A percentile compares a stretch with the other conserved stretches of the same genome.
phyloP scores from a whole-genome alignment of 1,140 invertebrate genomes.

The Drosophila simulans region DNA sequence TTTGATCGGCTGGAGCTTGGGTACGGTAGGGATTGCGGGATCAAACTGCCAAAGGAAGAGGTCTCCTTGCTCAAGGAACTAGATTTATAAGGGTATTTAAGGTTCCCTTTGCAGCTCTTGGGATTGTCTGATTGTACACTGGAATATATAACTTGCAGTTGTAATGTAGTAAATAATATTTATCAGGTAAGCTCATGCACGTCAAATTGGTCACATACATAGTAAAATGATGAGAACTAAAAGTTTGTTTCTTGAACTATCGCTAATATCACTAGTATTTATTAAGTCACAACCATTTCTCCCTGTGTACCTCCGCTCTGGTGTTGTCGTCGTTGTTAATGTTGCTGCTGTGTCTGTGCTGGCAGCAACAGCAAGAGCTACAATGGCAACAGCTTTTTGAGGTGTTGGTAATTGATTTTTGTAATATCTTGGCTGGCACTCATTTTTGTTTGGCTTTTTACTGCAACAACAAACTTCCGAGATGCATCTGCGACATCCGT shows the following conservation, averaged over 20 bases:
- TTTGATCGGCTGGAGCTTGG: constrained; percentile 8
- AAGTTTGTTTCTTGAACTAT: neutral
- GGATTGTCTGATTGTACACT: neutral
- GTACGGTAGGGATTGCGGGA: neutral
- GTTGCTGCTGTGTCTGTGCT: constrained; percentile 58
- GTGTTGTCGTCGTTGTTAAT: constrained; percentile 65
- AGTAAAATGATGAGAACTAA: too few species aligned
- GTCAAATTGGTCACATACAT: too few species aligned
- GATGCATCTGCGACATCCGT: constrained; percentile 79
- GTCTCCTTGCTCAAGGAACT: neutral
- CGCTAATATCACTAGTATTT: too few species aligned
- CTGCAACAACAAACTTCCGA: constrained; percentile 68
- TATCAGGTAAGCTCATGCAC: neutral
- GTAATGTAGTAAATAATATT: neutral
- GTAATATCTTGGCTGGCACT: constrained; percentile 81
- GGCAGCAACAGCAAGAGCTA: constrained; percentile 37
- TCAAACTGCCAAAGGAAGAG: neutral
- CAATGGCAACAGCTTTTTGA: constrained; percentile 73
- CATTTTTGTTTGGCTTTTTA: constrained; percentile 68
- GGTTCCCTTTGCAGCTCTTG: neutral
- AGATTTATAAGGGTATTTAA: constrained; percentile 28
- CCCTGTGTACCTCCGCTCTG: constrained; percentile 14
- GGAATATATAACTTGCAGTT: neutral
- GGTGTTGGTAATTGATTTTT: constrained; percentile 83
- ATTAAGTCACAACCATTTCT: neutral